A percentile compares a stretch with the other conserved stretches of the same genome.
Evolutionary conservation across 2,888 invertebrate species (phyloP).

Genomic region (Galeruca laticollis): DNA sequence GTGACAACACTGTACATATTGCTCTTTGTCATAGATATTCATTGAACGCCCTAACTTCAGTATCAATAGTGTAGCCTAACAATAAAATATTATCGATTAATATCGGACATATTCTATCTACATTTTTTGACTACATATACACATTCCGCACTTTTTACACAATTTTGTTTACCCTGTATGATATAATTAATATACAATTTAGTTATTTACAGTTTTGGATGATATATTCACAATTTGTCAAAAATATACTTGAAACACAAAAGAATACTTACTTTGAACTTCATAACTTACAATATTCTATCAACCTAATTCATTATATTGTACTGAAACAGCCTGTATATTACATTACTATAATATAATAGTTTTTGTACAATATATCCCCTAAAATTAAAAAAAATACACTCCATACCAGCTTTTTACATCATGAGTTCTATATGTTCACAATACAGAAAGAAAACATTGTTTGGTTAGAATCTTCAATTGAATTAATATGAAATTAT

Average conservation of each 20-base stretch:
- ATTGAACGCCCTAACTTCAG: not conserved
- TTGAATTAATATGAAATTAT: too few relatives aligned
- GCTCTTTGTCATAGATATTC: too few relatives aligned
- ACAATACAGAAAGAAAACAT: too few relatives aligned
- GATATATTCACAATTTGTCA: not conserved
- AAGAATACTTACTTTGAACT: not conserved
- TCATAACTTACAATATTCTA: not conserved
- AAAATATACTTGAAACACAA: slow-evolving; percentile 9
- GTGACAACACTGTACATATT: too few relatives aligned
- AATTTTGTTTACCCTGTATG: slow-evolving; percentile 34
- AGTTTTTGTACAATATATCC: too few relatives aligned
- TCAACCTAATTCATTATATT: slow-evolving; percentile 40
- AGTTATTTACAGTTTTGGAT: slow-evolving; percentile 10
- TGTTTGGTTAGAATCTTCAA: too few relatives aligned
- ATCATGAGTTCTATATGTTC: too few relatives aligned
- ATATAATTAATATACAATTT: slow-evolving; percentile 19
- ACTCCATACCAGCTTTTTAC: too few relatives aligned
- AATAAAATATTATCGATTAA: not conserved
- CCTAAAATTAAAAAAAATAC: too few relatives aligned
- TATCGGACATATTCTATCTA: slow-evolving; percentile 8
- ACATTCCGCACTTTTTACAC: slow-evolving; percentile 22
- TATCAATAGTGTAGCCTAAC: not conserved
- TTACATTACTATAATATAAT: slow-evolving; percentile 14
- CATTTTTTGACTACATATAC: slow-evolving; percentile 10
- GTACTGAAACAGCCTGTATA: slow-evolving; percentile 50